Conservation (phyloP, 2,113 vertebrate genomes). For the Brevimyrus niger region DNA sequence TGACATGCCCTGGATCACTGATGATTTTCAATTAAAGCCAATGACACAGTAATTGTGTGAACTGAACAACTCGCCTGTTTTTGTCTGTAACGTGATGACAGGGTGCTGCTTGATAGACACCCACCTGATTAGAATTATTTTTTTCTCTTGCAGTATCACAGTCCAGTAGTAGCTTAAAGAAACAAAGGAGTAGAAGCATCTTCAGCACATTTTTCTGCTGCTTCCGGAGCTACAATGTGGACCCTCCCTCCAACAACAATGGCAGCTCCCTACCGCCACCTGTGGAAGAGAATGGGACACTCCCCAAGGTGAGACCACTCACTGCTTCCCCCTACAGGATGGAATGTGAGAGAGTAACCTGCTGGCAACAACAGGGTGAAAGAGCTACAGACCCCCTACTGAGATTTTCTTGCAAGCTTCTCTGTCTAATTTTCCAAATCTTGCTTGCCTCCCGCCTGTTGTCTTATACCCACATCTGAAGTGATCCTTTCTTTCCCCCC, state of each 20-base stretch:
- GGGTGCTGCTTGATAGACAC: not conserved
- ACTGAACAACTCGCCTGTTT: not conserved
- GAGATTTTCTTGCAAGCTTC: not conserved
- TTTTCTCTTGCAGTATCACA: conserved; percentile 69
- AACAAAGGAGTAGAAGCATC: conserved; percentile 86
- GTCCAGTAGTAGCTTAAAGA: conserved; percentile 81
- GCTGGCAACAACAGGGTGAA: not conserved
- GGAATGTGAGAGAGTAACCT: not conserved
- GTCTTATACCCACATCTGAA: not conserved
- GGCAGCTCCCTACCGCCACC: conserved; percentile 74
- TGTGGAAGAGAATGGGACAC: conserved; percentile 90
- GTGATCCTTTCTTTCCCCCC: not conserved
- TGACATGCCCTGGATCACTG: not conserved
- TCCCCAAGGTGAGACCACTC: conserved; percentile 75
- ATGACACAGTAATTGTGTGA: not conserved
- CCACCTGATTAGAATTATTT: not conserved
- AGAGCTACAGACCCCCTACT: not conserved
- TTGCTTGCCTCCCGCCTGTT: not conserved
- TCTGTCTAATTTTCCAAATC: not conserved
- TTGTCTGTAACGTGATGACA: not conserved
- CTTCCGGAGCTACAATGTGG: conserved; percentile 90
- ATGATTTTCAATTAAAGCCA: not conserved
- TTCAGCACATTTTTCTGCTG: conserved; percentile 98
- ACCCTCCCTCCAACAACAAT: conserved; percentile 68
- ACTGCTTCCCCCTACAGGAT: not conserved